Percentiles rank a stretch among this genome's conserved stretches.
phyloP scores from a whole-genome alignment of 2,888 invertebrate genomes.

The Nebria salina region DNA sequence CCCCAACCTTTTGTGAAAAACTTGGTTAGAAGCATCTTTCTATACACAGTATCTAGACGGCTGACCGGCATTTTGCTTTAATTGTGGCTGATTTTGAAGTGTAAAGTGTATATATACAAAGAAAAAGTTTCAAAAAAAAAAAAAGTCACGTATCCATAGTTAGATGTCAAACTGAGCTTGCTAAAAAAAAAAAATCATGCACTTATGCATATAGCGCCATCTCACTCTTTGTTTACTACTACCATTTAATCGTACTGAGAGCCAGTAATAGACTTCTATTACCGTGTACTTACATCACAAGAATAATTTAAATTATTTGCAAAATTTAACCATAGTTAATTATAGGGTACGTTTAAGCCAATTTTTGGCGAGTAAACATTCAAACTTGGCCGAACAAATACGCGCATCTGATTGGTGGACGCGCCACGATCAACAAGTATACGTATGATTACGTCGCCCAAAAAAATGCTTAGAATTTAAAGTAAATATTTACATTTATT shows the following conservation, averaged over 20 bases:
- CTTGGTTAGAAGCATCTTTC: constrained; percentile 86
- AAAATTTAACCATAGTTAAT: too few species aligned
- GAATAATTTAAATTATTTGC: not conserved
- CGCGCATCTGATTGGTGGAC: too few species aligned
- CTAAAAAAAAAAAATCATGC: not conserved
- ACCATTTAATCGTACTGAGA: too few species aligned
- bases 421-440: too few species aligned
- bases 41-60: constrained; percentile 79
- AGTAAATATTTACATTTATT: too few species aligned
- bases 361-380: too few species aligned
- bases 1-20: constrained; percentile 99
- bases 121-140: not conserved
- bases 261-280: too few species aligned
- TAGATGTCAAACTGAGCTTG: not conserved
- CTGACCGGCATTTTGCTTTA: constrained; percentile 58
- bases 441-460: too few species aligned
- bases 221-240: not conserved
- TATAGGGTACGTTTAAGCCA: too few species aligned
- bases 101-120: not conserved
- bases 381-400: too few species aligned
- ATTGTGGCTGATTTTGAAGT: not conserved
- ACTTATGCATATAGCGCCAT: not conserved
- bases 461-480: too few species aligned
- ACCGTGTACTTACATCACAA: too few species aligned
- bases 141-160: not conserved